Conservation (phyloP, 2,113 vertebrate species). For the Struthio camelus region DNA sequence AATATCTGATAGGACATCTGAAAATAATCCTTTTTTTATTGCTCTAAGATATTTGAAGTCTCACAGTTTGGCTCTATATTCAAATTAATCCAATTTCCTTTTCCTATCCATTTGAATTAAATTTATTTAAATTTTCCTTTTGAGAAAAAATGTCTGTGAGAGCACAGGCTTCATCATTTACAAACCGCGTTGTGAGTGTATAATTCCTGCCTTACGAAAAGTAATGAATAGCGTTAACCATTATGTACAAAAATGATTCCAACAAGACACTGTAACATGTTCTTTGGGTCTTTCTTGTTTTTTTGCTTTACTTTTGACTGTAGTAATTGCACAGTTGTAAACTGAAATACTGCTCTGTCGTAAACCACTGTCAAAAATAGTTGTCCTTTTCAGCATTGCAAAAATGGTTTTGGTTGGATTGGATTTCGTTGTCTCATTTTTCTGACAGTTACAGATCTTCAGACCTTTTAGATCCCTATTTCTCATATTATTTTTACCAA, state of each 20-base stretch:
- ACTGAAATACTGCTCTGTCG: background rate
- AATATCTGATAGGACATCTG: fast-evolving
- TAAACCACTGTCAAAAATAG: background rate
- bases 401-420: background rate
- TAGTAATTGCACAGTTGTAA: background rate
- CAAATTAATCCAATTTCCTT: background rate
- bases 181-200: background rate
- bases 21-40: background rate
- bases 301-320: background rate
- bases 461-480: background rate
- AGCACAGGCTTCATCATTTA: background rate
- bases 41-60: background rate
- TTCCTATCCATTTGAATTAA: background rate
- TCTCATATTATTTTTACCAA: background rate
- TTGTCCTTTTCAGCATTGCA: background rate
- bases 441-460: background rate
- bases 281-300: background rate
- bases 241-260: background rate
- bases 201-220: background rate
- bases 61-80: background rate
- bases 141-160: background rate
- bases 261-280: fast-evolving
- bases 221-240: background rate
- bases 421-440: background rate
- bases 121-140: background rate